Evolutionary conservation across 2,888 invertebrate genomes (phyloP).

Genomic region (Caenorhabditis auriculariae): DNA sequence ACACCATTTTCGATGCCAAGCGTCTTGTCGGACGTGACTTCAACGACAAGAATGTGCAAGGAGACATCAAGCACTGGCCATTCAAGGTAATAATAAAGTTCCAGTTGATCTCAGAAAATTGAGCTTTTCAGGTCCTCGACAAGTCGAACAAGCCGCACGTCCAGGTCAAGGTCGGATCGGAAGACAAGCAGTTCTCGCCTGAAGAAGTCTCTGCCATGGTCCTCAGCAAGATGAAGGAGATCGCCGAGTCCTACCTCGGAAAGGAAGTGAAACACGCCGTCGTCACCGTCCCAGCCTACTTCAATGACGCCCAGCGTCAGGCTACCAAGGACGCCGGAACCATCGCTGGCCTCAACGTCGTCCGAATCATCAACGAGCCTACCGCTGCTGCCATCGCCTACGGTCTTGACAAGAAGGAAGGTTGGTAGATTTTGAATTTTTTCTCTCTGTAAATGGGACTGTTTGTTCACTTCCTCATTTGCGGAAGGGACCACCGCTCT

Average conservation of each 20-base stretch:
- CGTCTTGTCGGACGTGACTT: slow-evolving; percentile 95
- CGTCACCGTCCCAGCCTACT: slow-evolving; percentile 94
- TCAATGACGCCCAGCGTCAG: slow-evolving; percentile 98
- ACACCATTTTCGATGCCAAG: slow-evolving; percentile 97
- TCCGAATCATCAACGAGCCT: slow-evolving; percentile 83
- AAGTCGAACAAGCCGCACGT: slow-evolving; percentile 94
- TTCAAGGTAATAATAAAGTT: slow-evolving; percentile 72
- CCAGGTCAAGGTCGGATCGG: slow-evolving; percentile 79
- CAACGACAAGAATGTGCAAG: slow-evolving; percentile 86
- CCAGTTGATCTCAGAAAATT: neutral
- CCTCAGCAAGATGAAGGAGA: slow-evolving; percentile 63
- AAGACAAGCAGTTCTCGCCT: slow-evolving; percentile 84
- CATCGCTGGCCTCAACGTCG: slow-evolving; percentile 76
- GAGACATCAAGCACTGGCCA: slow-evolving; percentile 94
- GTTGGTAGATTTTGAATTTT: slow-evolving; percentile 26
- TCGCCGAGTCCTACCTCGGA: slow-evolving; percentile 62
- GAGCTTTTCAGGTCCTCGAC: slow-evolving; percentile 71
- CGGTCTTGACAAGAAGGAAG: slow-evolving; percentile 64
- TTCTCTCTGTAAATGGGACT: no score
- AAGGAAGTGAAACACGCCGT: slow-evolving; percentile 84
- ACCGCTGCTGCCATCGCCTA: slow-evolving; percentile 64
- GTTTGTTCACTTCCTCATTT: slow-evolving; percentile 14
- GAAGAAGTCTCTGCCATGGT: slow-evolving; percentile 99
- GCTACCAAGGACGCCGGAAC: slow-evolving; percentile 81
- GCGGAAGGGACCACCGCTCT: slow-evolving; percentile 12